These are phyloP conservation scores for Galago senegalensis DNA, from an alignment of 2,797 vertebrate species.

Conservation along the genomic window DNA sequence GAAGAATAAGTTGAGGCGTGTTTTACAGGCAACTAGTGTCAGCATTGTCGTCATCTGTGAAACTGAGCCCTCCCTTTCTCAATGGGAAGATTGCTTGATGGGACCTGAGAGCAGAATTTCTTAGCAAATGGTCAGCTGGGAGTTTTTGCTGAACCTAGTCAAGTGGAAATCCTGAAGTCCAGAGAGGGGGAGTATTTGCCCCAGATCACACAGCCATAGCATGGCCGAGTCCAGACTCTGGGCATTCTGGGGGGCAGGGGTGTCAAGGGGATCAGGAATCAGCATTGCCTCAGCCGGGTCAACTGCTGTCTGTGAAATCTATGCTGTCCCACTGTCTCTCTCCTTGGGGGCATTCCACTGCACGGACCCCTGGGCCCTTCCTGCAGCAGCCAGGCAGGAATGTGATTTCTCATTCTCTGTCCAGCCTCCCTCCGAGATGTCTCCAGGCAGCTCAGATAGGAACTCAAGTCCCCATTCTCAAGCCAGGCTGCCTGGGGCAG, in stretches of 20 bases:
- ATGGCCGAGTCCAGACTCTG: neutral
- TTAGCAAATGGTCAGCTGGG: neutral
- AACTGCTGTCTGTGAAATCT: accelerated
- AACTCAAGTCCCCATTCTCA: neutral
- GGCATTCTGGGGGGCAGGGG: neutral
- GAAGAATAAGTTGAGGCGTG: accelerated
- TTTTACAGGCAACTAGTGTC: accelerated
- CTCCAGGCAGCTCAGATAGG: neutral
- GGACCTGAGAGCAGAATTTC: neutral
- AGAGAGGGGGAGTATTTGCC: neutral
- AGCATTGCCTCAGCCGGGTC: neutral
- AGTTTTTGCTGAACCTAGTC: neutral
- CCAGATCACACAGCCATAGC: neutral
- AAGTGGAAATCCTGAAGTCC: neutral
- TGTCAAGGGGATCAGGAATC: neutral
- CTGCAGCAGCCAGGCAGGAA: neutral
- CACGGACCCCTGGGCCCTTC: accelerated
- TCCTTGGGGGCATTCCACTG: accelerated
- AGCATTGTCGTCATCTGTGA: accelerated
- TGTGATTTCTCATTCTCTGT: neutral
- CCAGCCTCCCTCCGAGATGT: neutral
- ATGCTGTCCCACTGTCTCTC: accelerated
- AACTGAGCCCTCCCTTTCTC: neutral
- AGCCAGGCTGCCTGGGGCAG: neutral
- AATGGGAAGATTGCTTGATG: neutral